phyloP scores from a whole-genome alignment of 2,797 vertebrate genomes.

The Mallotus villosus region DNA sequence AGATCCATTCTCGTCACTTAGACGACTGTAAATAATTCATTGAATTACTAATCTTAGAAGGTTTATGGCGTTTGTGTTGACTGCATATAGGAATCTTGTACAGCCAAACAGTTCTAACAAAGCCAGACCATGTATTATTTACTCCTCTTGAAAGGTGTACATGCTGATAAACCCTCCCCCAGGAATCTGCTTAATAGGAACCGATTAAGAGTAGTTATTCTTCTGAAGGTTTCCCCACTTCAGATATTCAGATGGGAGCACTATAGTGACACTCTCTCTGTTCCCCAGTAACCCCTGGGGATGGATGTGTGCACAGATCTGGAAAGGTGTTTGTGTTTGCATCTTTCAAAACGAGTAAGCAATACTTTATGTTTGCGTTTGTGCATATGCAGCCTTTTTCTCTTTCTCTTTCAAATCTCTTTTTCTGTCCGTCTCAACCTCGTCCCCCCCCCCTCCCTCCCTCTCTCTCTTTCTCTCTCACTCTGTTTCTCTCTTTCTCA shows the following conservation, averaged over 20 bases:
- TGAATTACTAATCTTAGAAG: no score
- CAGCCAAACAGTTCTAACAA: no score
- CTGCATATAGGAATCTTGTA: no score
- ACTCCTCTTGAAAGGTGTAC: no score
- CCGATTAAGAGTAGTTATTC: slow-evolving; percentile 6
- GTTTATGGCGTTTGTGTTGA: no score
- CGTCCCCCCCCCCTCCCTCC: background rate
- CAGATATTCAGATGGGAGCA: slow-evolving; percentile 29
- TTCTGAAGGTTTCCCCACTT: slow-evolving; percentile 1
- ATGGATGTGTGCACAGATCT: slow-evolving; percentile 19
- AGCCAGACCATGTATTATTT: background rate
- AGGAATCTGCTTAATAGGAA: background rate
- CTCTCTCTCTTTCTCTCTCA: background rate
- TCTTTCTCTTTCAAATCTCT: background rate
- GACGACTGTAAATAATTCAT: no score
- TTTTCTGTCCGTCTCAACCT: background rate
- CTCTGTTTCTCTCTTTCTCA: background rate
- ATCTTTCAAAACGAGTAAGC: background rate
- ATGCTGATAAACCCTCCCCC: background rate
- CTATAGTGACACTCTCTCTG: slow-evolving; percentile 2
- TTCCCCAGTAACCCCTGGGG: slow-evolving; percentile 28
- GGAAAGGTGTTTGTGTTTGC: slow-evolving; percentile 17
- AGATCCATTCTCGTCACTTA: no score
- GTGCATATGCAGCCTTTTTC: slow-evolving; percentile 21
- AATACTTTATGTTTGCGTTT: background rate